Conservation (phyloP, 1,140 invertebrate genomes). For the Aphaenogaster rudis region DNA sequence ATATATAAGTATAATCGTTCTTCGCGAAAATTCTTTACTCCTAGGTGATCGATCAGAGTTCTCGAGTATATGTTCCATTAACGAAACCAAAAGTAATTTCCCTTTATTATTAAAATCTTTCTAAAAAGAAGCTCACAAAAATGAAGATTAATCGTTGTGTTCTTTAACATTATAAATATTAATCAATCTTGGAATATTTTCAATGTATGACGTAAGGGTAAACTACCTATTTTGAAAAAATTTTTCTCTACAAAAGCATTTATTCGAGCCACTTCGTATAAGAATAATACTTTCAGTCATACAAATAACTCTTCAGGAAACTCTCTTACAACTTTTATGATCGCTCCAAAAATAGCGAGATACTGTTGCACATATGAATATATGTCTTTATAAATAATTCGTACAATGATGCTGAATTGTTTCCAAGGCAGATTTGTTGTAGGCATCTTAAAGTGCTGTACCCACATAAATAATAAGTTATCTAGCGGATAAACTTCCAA, state of each 20-base stretch:
- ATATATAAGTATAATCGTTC: background rate
- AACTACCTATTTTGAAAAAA: background rate
- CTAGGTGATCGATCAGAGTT: background rate
- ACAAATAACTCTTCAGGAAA: background rate
- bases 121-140: background rate
- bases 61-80: background rate
- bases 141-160: background rate
- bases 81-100: background rate
- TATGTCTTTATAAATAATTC: slow-evolving; percentile 25
- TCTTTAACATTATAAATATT: slow-evolving; percentile 6
- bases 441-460: background rate
- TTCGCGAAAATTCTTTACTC: background rate
- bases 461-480: slow-evolving; percentile 13
- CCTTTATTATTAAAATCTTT: slow-evolving; percentile 15
- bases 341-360: background rate
- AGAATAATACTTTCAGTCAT: slow-evolving; percentile 8
- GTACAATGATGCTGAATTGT: background rate
- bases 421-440: background rate
- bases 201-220: background rate
- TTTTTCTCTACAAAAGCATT: background rate
- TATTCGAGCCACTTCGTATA: background rate
- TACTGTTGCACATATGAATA: background rate
- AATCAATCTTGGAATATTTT: background rate
- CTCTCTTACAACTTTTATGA: background rate
- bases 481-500: background rate